Evolutionary conservation across 2,797 vertebrate genomes (phyloP).

Genomic region (Aphelocoma californica): DNA sequence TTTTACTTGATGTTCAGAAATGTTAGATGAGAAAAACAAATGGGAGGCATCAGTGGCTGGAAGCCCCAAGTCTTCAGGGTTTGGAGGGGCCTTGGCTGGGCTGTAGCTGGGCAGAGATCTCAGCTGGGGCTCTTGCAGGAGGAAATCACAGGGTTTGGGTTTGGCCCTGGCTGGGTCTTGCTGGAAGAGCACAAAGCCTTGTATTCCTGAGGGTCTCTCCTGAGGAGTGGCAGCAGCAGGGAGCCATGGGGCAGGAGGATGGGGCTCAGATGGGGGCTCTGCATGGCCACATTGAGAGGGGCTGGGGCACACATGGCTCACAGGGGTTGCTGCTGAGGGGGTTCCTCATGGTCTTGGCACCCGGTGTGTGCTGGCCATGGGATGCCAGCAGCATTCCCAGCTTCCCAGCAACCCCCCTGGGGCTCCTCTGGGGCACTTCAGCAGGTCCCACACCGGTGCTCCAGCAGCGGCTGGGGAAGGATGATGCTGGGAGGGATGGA

Average conservation of each 20-base stretch:
- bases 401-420: too few species aligned
- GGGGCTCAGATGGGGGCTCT: not conserved
- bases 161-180: not conserved
- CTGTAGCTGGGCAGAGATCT: conserved; percentile 29
- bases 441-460: too few species aligned
- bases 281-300: fast-evolving
- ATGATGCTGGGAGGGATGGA: too few species aligned
- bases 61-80: conserved; percentile 34
- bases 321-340: not conserved
- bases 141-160: not conserved
- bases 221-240: not conserved
- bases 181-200: not conserved
- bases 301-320: fast-evolving
- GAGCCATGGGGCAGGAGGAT: not conserved
- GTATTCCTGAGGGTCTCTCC: not conserved
- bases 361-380: too few species aligned
- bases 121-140: not conserved
- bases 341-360: not conserved
- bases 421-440: too few species aligned
- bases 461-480: too few species aligned
- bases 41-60: conserved; percentile 65
- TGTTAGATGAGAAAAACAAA: conserved; percentile 50
- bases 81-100: conserved; percentile 2
- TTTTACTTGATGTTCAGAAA: not conserved
- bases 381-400: too few species aligned